Evolutionary conservation across 2,113 vertebrate genomes (phyloP), one percentile per base, ranked within the genome.

Genomic region (Alligator mississippiensis): DNA sequence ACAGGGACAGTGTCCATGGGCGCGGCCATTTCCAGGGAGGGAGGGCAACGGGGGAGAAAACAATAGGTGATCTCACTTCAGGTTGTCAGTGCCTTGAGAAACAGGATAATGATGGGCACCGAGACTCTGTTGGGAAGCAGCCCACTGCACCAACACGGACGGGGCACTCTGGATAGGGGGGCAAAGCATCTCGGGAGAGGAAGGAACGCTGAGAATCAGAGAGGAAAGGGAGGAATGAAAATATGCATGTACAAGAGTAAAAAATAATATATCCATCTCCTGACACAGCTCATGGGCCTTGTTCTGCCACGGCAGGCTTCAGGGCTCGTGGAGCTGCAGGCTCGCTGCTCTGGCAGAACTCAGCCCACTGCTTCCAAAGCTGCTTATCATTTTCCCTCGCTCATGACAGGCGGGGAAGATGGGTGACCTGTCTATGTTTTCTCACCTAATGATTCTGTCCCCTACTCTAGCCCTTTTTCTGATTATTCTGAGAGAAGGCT

Each of bases 191-290:
- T 97, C 88, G 34, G 95, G 97, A 97, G 96, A 96, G 88, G 96
- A 98, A 97, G 96, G 97, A 97, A 92, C 75, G 83, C 93, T 98
- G 96, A 98, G 97, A 95, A 97, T 91, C 92, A 97, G 96, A 98
- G 93, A 97, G 96, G 96, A 97, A 96, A 97, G 96, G 81, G 88
- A 97, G 92, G 79, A 97, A 93, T 98, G 97, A 98, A 97, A 97
- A 97, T 94, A 84, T 96, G 94, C 96, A 97, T 85, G 79, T 82
- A 93, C 87, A 96, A 94, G 94, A 88, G 38, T 2, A 11, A 58
- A 62, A 82, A 92, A 30, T 83, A 64, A 60, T 68, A 91, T 25
- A 90, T 91, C 89, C 70, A 94, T 76, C 57, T 96, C 90, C 92
- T 88, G 30, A 59, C 85, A 83, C 82, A 93, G 80, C 77, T 68